phyloP scores from a whole-genome alignment of 2,797 vertebrate genomes.

The Pseudochaenichthys georgianus region DNA sequence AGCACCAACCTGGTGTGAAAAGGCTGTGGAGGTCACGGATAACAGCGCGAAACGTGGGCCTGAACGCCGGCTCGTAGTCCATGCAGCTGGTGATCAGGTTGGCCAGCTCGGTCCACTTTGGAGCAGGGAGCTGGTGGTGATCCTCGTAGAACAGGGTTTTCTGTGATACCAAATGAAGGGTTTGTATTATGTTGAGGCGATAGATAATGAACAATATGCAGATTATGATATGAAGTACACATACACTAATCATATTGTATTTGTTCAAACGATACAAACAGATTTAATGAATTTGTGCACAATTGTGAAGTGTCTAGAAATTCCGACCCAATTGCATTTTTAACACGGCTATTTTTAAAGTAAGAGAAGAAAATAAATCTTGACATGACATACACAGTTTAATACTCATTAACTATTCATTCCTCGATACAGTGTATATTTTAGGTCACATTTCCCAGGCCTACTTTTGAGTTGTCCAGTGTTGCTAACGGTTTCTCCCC shows the following conservation, averaged over 20 bases:
- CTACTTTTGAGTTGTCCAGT: slow-evolving; percentile 90
- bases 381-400: not conserved
- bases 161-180: slow-evolving; percentile 70
- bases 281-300: not conserved
- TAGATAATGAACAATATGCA: not conserved
- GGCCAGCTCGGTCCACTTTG: slow-evolving; percentile 96
- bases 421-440: not conserved
- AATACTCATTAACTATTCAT: not conserved
- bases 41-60: slow-evolving; percentile 93
- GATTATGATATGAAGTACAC: slow-evolving; percentile 1
- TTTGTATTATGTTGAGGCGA: not conserved
- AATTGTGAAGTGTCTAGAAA: not conserved
- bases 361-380: not conserved
- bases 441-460: not conserved
- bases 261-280: not conserved
- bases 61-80: slow-evolving; percentile 95
- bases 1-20: slow-evolving; percentile 92
- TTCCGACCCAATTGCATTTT: not conserved
- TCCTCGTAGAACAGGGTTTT: slow-evolving; percentile 96
- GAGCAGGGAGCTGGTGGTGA: slow-evolving; percentile 93
- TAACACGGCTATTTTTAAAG: not conserved
- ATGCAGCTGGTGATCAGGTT: slow-evolving; percentile 95
- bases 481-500: slow-evolving; percentile 93
- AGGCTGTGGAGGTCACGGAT: slow-evolving; percentile 97
- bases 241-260: not conserved